These are phyloP conservation scores for Colostygia pectinataria DNA, from an alignment of 2,888 invertebrate species.

Conservation along the genomic window DNA sequence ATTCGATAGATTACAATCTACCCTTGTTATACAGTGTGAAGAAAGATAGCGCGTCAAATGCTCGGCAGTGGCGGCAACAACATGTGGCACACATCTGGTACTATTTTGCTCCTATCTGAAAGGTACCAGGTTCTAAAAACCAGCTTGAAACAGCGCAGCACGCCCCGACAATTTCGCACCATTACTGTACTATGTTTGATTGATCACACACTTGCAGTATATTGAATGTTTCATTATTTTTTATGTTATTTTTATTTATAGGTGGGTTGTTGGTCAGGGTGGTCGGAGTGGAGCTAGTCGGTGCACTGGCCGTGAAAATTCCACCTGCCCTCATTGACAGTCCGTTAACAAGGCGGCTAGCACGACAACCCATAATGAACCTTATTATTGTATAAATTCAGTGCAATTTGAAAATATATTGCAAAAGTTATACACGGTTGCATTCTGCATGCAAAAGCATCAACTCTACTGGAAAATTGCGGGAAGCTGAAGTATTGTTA, in stretches of 20 bases:
- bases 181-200: too few relatives aligned
- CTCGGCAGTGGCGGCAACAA: too few relatives aligned
- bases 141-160: too few relatives aligned
- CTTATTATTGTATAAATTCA: constrained; percentile 27
- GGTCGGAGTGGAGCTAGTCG: constrained; percentile 34
- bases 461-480: constrained; percentile 54
- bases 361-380: constrained; percentile 30
- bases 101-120: too few relatives aligned
- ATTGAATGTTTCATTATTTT: too few relatives aligned
- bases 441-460: constrained; percentile 49
- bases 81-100: too few relatives aligned
- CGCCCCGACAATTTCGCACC: too few relatives aligned
- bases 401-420: constrained; percentile 23
- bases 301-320: constrained; percentile 57
- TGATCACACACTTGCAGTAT: too few relatives aligned
- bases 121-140: too few relatives aligned
- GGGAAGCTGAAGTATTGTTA: constrained; percentile 34
- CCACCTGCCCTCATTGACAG: constrained; percentile 31
- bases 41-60: too few relatives aligned
- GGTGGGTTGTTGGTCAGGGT: constrained; percentile 1
- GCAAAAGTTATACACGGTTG: constrained; percentile 34
- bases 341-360: constrained; percentile 12
- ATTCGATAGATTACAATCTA: too few relatives aligned
- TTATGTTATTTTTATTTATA: constrained; percentile 10
- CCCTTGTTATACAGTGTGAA: too few relatives aligned